Evolutionary conservation across 2,888 invertebrate genomes (phyloP).

Genomic region (Erebia epiphron): DNA sequence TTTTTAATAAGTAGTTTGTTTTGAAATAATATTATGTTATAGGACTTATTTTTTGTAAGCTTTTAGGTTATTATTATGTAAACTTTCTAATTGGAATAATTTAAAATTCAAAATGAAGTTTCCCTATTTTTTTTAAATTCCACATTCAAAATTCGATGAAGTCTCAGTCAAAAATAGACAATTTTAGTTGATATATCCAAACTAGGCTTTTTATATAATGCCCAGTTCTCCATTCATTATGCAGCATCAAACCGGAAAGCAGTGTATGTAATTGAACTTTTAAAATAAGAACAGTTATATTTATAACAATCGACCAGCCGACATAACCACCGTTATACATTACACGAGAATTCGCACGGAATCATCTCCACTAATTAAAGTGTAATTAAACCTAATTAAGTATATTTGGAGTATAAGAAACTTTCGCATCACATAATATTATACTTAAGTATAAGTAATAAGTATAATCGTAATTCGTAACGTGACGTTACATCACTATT

Average conservation of each 20-base stretch:
- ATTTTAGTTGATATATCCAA: background rate
- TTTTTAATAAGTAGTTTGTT: background rate
- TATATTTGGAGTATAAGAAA: conserved; percentile 37
- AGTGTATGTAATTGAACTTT: conserved; percentile 29
- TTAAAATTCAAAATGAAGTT: background rate
- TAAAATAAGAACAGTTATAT: conserved; percentile 30
- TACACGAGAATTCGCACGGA: conserved; percentile 39
- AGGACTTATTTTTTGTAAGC: background rate
- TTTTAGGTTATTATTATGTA: background rate
- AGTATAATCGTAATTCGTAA: conserved; percentile 16
- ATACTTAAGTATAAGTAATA: conserved; percentile 13
- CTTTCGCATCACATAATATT: conserved; percentile 36
- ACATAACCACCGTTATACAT: conserved; percentile 26
- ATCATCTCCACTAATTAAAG: conserved; percentile 41
- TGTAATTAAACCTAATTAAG: conserved; percentile 42
- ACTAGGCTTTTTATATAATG: background rate
- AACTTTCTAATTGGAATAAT: background rate
- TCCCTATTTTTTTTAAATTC: background rate
- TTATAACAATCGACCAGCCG: conserved; percentile 18
- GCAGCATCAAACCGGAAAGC: conserved; percentile 8
- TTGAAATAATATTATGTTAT: background rate
- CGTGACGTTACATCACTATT: conserved; percentile 49
- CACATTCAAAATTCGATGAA: background rate
- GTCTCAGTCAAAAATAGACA: background rate
- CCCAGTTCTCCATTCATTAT: conserved; percentile 6